Conservation (phyloP, 2,797 vertebrate species). For the Argentina silus region DNA sequence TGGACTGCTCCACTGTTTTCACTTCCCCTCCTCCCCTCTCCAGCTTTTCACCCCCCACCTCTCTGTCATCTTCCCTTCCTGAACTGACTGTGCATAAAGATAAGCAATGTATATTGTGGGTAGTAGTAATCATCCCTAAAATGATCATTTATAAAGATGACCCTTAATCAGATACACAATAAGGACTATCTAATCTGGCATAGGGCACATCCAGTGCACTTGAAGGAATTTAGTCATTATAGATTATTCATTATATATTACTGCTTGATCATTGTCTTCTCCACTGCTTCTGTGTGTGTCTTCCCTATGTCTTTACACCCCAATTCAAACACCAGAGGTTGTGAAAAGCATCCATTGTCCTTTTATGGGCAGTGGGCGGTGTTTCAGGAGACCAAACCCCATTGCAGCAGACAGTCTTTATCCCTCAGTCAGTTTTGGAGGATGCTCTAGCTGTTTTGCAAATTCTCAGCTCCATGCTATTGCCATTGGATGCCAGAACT, state of each 20-base stretch:
- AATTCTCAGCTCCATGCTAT: constrained; percentile 49
- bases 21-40: constrained; percentile 7
- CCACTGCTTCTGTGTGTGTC: not conserved
- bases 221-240: not conserved
- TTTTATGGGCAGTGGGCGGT: constrained; percentile 64
- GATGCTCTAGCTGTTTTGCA: constrained; percentile 51
- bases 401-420: constrained; percentile 70
- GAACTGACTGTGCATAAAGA: not conserved
- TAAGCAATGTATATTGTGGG: not conserved
- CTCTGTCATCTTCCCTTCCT: not conserved
- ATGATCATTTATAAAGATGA: not conserved
- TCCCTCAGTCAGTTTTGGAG: constrained; percentile 46
- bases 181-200: not conserved
- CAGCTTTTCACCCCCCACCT: not conserved
- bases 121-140: not conserved
- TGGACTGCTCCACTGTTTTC: constrained; percentile 9
- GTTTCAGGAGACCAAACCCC: constrained; percentile 57
- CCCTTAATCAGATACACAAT: not conserved
- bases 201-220: not conserved
- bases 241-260: not conserved
- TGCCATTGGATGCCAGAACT: constrained; percentile 53
- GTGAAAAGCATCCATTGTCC: constrained; percentile 62
- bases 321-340: constrained; percentile 29
- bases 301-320: constrained; percentile 16
- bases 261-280: not conserved